Conservation (phyloP, 1,140 invertebrate genomes). For the Gerris buenoi region DNA sequence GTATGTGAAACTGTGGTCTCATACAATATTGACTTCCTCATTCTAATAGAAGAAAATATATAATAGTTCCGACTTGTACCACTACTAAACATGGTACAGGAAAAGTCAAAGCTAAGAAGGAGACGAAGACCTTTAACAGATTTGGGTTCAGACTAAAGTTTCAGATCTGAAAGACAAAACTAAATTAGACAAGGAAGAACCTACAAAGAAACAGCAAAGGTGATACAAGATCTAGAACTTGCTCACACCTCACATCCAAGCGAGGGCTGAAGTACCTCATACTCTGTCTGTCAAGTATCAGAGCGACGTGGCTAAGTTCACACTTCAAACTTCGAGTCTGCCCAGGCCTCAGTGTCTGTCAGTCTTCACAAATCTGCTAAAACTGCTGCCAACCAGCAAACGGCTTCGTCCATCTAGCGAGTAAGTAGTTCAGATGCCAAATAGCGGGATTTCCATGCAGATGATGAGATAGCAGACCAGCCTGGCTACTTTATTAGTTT, state of each 20-base stretch:
- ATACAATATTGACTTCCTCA: too few species aligned
- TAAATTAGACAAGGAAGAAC: too few species aligned
- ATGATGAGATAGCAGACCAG: slow-evolving; percentile 82
- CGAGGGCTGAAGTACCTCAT: neutral
- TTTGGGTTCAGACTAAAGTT: too few species aligned
- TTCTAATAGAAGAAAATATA: too few species aligned
- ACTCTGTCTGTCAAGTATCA: too few species aligned
- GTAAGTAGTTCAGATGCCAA: slow-evolving; percentile 50
- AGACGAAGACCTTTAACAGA: too few species aligned
- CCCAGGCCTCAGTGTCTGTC: slow-evolving; percentile 7
- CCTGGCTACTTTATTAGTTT: slow-evolving; percentile 65
- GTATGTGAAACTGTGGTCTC: too few species aligned
- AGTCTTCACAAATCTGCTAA: slow-evolving; percentile 38
- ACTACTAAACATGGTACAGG: too few species aligned
- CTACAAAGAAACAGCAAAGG: neutral
- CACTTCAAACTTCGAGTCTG: neutral
- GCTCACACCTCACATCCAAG: neutral
- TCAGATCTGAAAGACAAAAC: too few species aligned
- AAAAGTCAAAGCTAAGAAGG: too few species aligned
- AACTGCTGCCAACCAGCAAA: slow-evolving; percentile 42
- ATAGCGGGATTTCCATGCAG: slow-evolving; percentile 61
- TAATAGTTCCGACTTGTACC: too few species aligned
- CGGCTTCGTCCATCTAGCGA: neutral
- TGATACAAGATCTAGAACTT: neutral
- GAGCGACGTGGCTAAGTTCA: slow-evolving; percentile 2